A percentile compares a stretch with the other conserved stretches of the same genome.
Evolutionary conservation across 1,140 invertebrate species (phyloP).

Genomic region (Drosophila melanica): DNA sequence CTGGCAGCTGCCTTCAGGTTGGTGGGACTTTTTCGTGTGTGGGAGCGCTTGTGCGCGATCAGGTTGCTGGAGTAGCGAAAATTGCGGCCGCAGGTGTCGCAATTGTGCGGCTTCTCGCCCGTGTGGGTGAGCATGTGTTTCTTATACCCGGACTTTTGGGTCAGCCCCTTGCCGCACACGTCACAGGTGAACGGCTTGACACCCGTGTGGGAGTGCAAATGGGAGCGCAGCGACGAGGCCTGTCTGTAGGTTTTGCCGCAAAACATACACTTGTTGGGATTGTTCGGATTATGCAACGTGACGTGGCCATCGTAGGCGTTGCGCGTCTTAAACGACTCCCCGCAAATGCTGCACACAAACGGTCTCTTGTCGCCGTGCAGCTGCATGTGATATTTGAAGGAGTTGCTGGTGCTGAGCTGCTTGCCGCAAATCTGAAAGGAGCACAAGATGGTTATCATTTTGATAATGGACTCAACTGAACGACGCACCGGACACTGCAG

Average conservation of each 20-base stretch:
- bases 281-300: conserved; percentile 62
- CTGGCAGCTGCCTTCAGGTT: conserved; percentile 78
- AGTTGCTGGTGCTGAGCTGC: conserved; percentile 65
- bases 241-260: conserved; percentile 66
- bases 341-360: conserved; percentile 56
- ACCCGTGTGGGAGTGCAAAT: conserved; percentile 60
- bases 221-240: conserved; percentile 60
- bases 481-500: conserved; percentile 47
- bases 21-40: conserved; percentile 86
- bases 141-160: conserved; percentile 72
- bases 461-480: too few relatives aligned
- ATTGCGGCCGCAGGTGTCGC: conserved; percentile 50
- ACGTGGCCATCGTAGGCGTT: conserved; percentile 69
- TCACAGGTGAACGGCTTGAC: conserved; percentile 64
- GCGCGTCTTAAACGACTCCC: conserved; percentile 68
- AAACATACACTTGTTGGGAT: conserved; percentile 56
- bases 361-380: conserved; percentile 73
- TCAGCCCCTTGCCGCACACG: conserved; percentile 70
- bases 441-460: too few relatives aligned
- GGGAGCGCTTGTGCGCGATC: conserved; percentile 85
- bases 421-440: conserved; percentile 61
- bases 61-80: conserved; percentile 75
- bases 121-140: conserved; percentile 76
- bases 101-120: conserved; percentile 65
- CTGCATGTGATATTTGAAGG: conserved; percentile 81